Evolutionary conservation across 2,888 invertebrate genomes (phyloP), one percentile per base, ranked within the genome.

Genomic region (Agrotis ipsilon): DNA sequence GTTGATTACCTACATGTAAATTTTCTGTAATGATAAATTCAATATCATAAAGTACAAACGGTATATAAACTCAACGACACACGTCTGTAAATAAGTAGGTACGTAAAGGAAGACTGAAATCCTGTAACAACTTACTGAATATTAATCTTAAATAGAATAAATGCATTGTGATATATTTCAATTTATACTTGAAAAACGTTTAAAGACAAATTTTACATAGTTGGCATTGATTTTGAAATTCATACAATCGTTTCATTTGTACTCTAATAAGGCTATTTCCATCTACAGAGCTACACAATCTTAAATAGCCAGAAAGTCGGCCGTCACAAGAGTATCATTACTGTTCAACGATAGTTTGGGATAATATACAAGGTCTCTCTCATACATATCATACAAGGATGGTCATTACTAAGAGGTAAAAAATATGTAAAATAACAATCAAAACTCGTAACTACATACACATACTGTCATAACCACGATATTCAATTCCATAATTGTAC

Each of bases 91-190:
- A 62, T 65, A 67, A 65, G 58, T 65, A 67, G 48, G 51, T 72
- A 76, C 39, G 54, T 73, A 84, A 84, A 86, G 90, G 89, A 90
- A 90, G 89, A 88, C 87, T 76, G 82, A 72, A 87, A 86, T 86
- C 68, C 86, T 85, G 80, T 82, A 83, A 82, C 78, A 79, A 73
- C 79, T 83, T 86, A 87, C 75, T 81, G 83, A 84, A 79, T 76
- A 81, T 73, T 81, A 86, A 79, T 79, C 82, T 84, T 85, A 84
- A 75, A 72, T 66, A 82, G 78, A 39, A 71, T 88, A 88, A 89
- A 88, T 88, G 87, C 84, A 81, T 76, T 70, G 75, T 55, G 59
- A 72, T 72, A 66, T 83, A 59, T 78, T 63, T 75, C 66, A 69
- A 74, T 62, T 70, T 63, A 72, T 63, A 72, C 63, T 78, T 70